phyloP scores from a whole-genome alignment of 2,113 vertebrate genomes.

The Pheucticus melanocephalus region DNA sequence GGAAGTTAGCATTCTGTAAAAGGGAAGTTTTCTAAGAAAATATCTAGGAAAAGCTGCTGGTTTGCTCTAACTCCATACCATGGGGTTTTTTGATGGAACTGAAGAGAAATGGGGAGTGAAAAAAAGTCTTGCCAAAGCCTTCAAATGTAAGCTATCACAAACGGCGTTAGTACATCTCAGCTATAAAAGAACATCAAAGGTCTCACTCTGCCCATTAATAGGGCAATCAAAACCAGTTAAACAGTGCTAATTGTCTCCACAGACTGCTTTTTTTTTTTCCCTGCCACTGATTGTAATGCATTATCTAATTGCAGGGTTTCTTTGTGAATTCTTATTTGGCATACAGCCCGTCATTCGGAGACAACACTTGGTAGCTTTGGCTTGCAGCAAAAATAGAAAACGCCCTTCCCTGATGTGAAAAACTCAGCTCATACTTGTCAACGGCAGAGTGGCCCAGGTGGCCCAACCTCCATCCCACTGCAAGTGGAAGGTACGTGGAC shows the following conservation, averaged over 20 bases:
- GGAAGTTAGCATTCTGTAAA: background rate
- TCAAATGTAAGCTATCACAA: background rate
- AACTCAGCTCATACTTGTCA: background rate
- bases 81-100: background rate
- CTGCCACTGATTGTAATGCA: background rate
- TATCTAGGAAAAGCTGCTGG: background rate
- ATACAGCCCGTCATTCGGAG: background rate
- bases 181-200: background rate
- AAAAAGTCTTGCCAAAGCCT: background rate
- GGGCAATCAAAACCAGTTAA: conserved; percentile 1
- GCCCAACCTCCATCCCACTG: background rate
- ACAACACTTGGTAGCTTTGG: background rate
- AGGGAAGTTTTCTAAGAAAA: background rate
- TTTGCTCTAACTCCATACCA: background rate
- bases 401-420: rapidly evolving
- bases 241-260: background rate
- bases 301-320: background rate
- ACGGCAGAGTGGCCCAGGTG: background rate
- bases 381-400: background rate
- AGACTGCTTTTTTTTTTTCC: background rate
- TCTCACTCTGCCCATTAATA: background rate
- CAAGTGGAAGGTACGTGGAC: background rate
- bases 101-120: background rate
- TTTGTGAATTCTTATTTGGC: background rate
- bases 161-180: background rate